These are phyloP conservation scores for Ispidina picta DNA, from an alignment of 2,797 vertebrate species.

Conservation along the genomic window DNA sequence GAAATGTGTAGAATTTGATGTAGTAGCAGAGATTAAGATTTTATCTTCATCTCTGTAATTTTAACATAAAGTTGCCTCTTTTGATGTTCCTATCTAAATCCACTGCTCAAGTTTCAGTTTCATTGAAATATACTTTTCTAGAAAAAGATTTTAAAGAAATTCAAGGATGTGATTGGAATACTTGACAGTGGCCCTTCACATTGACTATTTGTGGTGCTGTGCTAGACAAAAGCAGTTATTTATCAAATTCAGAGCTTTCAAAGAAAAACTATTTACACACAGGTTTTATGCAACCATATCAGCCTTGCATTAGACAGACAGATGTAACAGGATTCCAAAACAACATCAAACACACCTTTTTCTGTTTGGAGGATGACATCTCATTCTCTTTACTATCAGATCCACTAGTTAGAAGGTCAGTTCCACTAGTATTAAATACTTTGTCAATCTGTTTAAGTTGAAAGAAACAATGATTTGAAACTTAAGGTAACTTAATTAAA, in stretches of 20 bases:
- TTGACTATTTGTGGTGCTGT: neutral
- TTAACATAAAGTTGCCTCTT: neutral
- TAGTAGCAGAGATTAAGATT: neutral
- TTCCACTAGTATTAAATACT: constrained; percentile 83
- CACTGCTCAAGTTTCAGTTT: neutral
- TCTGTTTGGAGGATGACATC: constrained; percentile 80
- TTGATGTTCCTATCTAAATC: neutral
- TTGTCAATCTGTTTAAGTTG: constrained; percentile 86
- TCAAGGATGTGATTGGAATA: neutral
- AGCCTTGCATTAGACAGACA: neutral
- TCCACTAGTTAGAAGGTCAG: constrained; percentile 78
- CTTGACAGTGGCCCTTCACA: neutral
- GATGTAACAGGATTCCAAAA: neutral
- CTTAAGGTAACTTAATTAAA: neutral
- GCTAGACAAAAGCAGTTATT: neutral
- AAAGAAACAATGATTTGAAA: constrained; percentile 28
- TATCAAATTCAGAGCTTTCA: neutral
- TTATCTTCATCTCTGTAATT: neutral
- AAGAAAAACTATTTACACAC: neutral
- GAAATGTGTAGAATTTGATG: neutral
- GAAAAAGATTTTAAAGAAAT: neutral
- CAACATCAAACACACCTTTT: constrained; percentile 80
- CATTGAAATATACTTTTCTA: neutral
- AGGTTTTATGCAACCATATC: neutral
- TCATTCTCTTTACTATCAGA: constrained; percentile 89